Base-by-base conservation (phyloP, 2,797 vertebrate genomes). In the Falco rusticolus region DNA sequence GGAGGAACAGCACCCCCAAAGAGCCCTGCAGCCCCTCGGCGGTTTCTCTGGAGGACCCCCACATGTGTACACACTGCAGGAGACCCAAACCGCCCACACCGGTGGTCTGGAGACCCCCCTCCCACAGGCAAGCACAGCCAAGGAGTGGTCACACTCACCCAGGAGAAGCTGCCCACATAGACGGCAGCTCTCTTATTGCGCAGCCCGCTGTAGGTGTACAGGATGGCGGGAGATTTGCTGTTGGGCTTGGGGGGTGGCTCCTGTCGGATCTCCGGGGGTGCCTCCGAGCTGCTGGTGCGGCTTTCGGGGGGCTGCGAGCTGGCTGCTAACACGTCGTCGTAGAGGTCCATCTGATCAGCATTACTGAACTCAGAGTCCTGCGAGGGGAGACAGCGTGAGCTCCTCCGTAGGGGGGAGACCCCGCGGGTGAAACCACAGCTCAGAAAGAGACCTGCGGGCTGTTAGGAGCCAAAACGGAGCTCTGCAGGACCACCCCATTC, bases 101-200 rank as follows among this genome's bases (percentile, higher is more conserved):
- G 37, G 39, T 9, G 48, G 7, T 33, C 29, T 51, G 47, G 31
- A 60, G 22, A 9, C 16, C 31, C 43, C 43, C 31, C 37, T 21
- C 7, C 4, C 54, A 14, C n/a, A 39, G 24, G 5, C 10, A 13
- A 17, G 16, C 19, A 9, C 41, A 9, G 31, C 9, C 14, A 11
- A 18, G 26, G 94, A 94, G 87, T 11, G 41, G 85, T 37, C n/a
- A 51, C 26, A 97, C 99, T 99, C 95, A 99, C 99, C 99, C 99
- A 99, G 89, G 99, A 98, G 85, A 99, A 99, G 97, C 99, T 99
- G 92, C 99, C 99, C 76, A 99, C 97, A 37, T 99, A 99, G 80
- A 99, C 98, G 1, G 99, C 98, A 1, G 98, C 98, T 81, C 95
- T 98, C 91, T 98, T 98, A 41, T 97, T 97, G 16, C 97, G 97